Evolutionary conservation across 2,113 vertebrate species (phyloP), one percentile per base, ranked within the genome.

Genomic region (Cinclus mexicanus): DNA sequence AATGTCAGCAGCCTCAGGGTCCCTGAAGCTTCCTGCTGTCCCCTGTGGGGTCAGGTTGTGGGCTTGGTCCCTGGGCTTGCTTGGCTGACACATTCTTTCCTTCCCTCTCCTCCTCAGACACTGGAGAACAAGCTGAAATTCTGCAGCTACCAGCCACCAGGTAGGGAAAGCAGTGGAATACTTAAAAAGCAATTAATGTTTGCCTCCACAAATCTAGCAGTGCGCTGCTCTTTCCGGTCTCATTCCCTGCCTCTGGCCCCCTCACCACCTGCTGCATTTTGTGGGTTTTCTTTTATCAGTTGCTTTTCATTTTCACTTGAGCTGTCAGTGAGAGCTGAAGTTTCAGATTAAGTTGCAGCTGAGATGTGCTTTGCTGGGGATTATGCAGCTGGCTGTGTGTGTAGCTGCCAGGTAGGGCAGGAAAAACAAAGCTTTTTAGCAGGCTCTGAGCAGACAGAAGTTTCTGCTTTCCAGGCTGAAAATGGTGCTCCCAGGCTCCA

Each of bases 171-270:
- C 70, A 57, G 46, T 82, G 82, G 87, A 80, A 68, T 94, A 65
- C 94, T 88, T 87, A 89, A 92, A 94, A 96, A 90, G 56, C 86
- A 91, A 87, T 92, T 93, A 87, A 92, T 65, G 75, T 60, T 95
- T 88, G 75, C 75, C 56, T 70, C 41, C 63, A 16, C 64, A 33
- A 35, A 33, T 20, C 31, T 77, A 42, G 71, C 49, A 49, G 56
- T 33, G 31, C 41, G 33, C 63, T 83, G 63, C 74, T 85, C 35
- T 94, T 92, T 72, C 86, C 65, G 77, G 81, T 85, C 0, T 9
- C 29, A 18, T 71, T 79, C 63, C 53, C 78, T 87, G 94, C 88
- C 88, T 89, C 84, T 83, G 85, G 57, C 61, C 74, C 53, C 70
- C 37, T 87, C 53, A 28, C 24, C 70, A 74, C 84, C 70, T 90